Evolutionary conservation across 2,113 vertebrate species (phyloP).

Genomic region (Alethe castanea): DNA sequence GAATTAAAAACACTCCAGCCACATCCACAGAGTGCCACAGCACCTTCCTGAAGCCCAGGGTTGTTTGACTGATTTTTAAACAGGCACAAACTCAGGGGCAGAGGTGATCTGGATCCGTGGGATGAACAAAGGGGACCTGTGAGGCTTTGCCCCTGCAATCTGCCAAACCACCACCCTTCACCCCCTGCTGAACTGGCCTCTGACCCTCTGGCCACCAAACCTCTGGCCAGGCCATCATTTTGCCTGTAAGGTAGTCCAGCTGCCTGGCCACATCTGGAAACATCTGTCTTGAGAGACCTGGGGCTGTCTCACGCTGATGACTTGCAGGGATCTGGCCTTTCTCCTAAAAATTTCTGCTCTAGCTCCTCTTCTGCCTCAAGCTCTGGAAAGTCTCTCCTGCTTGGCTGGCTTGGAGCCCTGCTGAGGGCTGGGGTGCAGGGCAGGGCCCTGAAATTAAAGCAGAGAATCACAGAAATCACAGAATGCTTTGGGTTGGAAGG

Average conservation of each 20-base stretch:
- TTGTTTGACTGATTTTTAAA: background rate
- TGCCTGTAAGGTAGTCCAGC: background rate
- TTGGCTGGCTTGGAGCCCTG: background rate
- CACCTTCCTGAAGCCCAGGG: background rate
- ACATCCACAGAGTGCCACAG: background rate
- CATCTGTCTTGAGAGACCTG: background rate
- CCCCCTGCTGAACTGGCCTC: background rate
- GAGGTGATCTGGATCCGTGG: background rate
- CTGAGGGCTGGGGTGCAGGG: background rate
- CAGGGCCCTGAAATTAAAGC: background rate
- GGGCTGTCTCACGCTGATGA: background rate
- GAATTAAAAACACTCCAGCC: background rate
- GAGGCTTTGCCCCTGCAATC: background rate
- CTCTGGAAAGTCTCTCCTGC: background rate
- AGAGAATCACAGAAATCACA: background rate
- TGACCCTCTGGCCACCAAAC: background rate
- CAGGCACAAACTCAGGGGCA: background rate
- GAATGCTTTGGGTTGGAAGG: background rate
- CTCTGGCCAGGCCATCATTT: background rate
- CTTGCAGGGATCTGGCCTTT: background rate
- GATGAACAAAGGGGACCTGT: background rate
- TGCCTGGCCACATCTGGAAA: background rate
- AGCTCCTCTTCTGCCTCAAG: background rate
- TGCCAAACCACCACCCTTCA: background rate
- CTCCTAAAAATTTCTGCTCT: background rate